phyloP scores from a whole-genome alignment of 2,797 vertebrate genomes.

The Balearica regulorum region DNA sequence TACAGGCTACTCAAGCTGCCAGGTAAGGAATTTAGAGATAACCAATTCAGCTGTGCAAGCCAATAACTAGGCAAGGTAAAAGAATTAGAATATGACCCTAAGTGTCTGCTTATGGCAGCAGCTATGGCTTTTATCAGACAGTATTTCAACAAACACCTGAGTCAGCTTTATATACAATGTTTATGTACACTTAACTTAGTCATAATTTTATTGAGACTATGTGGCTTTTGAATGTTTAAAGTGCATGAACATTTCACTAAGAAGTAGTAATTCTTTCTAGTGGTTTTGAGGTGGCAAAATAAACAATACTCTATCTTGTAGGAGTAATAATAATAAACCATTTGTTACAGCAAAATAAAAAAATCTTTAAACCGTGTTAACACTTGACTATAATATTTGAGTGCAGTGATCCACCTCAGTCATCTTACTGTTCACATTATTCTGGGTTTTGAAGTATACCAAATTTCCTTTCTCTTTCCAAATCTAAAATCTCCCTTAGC shows the following conservation, averaged over 20 bases:
- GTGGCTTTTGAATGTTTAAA: not conserved
- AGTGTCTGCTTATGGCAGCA: not conserved
- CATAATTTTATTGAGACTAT: not conserved
- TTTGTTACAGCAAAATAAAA: not conserved
- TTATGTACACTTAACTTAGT: not conserved
- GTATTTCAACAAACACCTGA: not conserved
- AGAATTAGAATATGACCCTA: not conserved
- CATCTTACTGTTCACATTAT: no score
- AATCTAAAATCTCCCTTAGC: not conserved
- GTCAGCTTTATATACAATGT: not conserved
- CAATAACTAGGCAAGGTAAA: not conserved
- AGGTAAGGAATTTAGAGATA: constrained; percentile 74
- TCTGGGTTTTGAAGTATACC: not conserved
- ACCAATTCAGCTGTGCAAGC: not conserved
- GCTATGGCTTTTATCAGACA: not conserved
- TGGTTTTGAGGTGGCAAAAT: not conserved
- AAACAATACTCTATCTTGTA: not conserved
- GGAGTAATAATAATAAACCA: not conserved
- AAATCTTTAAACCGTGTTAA: not conserved
- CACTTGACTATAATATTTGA: not conserved
- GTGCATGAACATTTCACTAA: not conserved
- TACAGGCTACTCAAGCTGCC: constrained; percentile 95
- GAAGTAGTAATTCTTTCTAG: not conserved
- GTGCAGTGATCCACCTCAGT: not conserved
- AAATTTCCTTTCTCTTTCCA: not conserved